Conservation (phyloP, 2,113 vertebrate genomes). For the Neolamprologus modestus region DNA sequence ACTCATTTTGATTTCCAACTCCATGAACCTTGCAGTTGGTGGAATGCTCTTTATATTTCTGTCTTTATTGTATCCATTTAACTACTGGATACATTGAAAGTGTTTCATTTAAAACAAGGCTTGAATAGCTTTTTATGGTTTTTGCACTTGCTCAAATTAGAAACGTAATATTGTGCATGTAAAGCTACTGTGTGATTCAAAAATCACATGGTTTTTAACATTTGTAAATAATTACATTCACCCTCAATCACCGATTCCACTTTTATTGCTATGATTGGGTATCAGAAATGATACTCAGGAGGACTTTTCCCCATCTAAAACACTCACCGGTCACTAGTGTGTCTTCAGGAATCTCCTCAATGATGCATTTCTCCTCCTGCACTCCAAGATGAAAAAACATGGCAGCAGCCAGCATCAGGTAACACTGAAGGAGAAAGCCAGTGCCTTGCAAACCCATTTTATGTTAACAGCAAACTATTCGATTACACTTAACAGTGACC, state of each 20-base stretch:
- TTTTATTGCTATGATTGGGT: not conserved
- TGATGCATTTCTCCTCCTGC: slow-evolving; percentile 85
- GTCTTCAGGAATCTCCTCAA: slow-evolving; percentile 83
- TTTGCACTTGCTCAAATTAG: not conserved
- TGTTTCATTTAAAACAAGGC: not conserved
- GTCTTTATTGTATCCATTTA: not conserved
- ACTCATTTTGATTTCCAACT: not conserved
- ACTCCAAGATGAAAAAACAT: slow-evolving; percentile 87
- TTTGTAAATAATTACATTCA: not conserved
- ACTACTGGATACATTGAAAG: not conserved
- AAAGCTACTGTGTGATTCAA: not conserved
- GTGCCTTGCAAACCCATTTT: slow-evolving; percentile 44
- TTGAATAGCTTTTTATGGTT: not conserved
- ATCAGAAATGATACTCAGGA: not conserved
- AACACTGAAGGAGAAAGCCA: slow-evolving; percentile 47
- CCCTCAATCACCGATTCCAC: not conserved
- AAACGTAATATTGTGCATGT: not conserved
- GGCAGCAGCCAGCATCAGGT: slow-evolving; percentile 63
- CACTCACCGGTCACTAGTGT: slow-evolving; percentile 81
- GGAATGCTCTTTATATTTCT: not conserved
- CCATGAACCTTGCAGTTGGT: not conserved
- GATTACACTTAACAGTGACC: not conserved
- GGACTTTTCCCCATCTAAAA: not conserved
- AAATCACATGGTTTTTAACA: not conserved
- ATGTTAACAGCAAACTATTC: not conserved